Evolutionary conservation across 2,113 vertebrate species (phyloP), one percentile per base, ranked within the genome.

Genomic region (Hippocampus abdominalis): DNA sequence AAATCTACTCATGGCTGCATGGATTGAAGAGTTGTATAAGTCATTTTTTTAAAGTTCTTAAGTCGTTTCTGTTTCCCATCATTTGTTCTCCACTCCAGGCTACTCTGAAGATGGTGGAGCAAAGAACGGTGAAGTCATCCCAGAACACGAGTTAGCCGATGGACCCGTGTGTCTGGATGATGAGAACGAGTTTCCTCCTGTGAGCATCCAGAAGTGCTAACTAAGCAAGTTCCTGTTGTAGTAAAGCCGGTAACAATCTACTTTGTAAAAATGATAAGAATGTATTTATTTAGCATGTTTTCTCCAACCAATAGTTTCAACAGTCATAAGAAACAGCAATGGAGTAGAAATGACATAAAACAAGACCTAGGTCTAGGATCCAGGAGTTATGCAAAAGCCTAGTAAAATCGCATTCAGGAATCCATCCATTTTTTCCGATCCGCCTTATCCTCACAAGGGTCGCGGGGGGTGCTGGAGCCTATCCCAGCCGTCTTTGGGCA

Each of bases 171-270:
- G 94, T 83, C 94, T 98, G 48, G 97, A 98, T 0, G 97, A 98
- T 0, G 96, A 98, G 90, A 95, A 93, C 57, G 96, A 98, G 82
- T 98, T 98, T 63, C 97, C 97, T 83, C 97, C 97, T 90, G 96
- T 98, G 95, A 98, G 95, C 95, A 96, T 93, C 83, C 87, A 84
- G 90, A 82, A 89, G 77, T 89, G 92, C 64, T 96, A 92, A 93
- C 71, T 64, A 53, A 70, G 67, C 64, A 70, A 73, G 54, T 51
- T 65, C 29, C 40, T 9, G 51, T 46, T 25, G 51, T 40, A 36
- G 40, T 39, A 21, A 9, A 62, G 6, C 23, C 23, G 23, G 23
- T 57, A 57, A 57, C 54, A 57, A 13, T 54, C 21, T 54, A 9
- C 51, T 23, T 54, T 54, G 51, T 54, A n/a, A 54, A 54, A 54